These are phyloP conservation scores for Trimorus sp. DNA, from an alignment of 2,888 invertebrate species.

Conservation along the genomic window DNA sequence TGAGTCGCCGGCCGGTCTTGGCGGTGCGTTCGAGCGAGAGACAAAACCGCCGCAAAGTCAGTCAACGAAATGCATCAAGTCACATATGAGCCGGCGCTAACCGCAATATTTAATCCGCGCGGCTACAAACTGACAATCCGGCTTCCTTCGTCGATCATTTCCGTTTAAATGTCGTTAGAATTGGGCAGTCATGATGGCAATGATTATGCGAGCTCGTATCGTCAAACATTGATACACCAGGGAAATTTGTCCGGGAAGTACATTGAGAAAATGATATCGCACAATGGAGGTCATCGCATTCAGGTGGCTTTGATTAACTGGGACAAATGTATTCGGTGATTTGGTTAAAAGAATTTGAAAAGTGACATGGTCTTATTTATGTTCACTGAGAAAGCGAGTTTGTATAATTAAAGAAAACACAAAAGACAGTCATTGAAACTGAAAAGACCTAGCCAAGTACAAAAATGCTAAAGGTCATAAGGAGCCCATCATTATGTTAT, in stretches of 20 bases:
- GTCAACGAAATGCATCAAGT: slow-evolving; percentile 64
- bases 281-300: no score
- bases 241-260: neutral
- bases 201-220: neutral
- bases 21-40: slow-evolving; percentile 49
- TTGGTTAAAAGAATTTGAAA: no score
- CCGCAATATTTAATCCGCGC: slow-evolving; percentile 55
- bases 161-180: slow-evolving; percentile 68
- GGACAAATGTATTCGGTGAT: neutral
- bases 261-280: no score
- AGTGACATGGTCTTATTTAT: slow-evolving; percentile 18
- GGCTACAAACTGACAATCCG: slow-evolving; percentile 21
- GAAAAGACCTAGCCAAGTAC: no score
- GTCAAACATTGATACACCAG: slow-evolving; percentile 24
- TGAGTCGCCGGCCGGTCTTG: slow-evolving; percentile 55
- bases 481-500: no score
- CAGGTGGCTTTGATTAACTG: neutral
- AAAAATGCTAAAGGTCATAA: no score
- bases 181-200: slow-evolving; percentile 32
- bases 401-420: no score
- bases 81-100: slow-evolving; percentile 43
- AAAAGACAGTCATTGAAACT: no score
- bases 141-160: slow-evolving; percentile 46
- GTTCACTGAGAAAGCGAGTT: no score
- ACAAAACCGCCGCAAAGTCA: slow-evolving; percentile 64